Evolutionary conservation across 2,888 invertebrate genomes (phyloP).

Genomic region (Agrochola macilenta): DNA sequence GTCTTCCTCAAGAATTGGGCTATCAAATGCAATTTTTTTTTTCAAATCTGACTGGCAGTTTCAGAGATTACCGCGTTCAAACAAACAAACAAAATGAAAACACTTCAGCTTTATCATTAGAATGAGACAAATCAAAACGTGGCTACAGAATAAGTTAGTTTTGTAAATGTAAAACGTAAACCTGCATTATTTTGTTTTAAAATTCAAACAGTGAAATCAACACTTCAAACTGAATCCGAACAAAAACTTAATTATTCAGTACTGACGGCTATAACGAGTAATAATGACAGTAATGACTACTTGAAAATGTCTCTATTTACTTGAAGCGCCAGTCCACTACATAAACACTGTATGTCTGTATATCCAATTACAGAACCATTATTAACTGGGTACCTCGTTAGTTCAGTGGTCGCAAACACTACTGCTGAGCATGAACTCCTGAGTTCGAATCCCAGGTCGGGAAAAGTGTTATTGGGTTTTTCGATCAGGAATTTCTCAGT

Average conservation of each 20-base stretch:
- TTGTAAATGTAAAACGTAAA: background rate
- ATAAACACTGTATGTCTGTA: background rate
- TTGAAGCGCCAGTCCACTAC: slow-evolving; percentile 3
- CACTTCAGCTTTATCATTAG: too few relatives aligned
- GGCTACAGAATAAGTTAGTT: background rate
- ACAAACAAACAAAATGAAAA: too few relatives aligned
- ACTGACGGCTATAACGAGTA: slow-evolving; percentile 13
- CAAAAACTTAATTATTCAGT: slow-evolving; percentile 44
- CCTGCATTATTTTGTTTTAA: background rate
- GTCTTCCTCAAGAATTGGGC: too few relatives aligned
- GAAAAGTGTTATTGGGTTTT: too few relatives aligned
- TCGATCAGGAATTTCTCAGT: too few relatives aligned
- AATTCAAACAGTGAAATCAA: slow-evolving; percentile 27
- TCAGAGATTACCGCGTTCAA: too few relatives aligned
- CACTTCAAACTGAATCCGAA: slow-evolving; percentile 26
- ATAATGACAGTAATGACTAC: slow-evolving; percentile 22
- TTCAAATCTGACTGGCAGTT: too few relatives aligned
- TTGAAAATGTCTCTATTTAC: slow-evolving; percentile 26
- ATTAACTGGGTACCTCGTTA: slow-evolving; percentile 2
- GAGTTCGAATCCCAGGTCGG: too few relatives aligned
- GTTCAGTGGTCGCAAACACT: background rate
- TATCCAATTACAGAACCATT: too few relatives aligned
- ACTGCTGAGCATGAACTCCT: background rate
- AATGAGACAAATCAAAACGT: background rate
- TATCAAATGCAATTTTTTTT: too few relatives aligned